These are phyloP conservation scores for Hirtodrosophila cameraria DNA, from an alignment of 2,888 invertebrate species.

Conservation along the genomic window DNA sequence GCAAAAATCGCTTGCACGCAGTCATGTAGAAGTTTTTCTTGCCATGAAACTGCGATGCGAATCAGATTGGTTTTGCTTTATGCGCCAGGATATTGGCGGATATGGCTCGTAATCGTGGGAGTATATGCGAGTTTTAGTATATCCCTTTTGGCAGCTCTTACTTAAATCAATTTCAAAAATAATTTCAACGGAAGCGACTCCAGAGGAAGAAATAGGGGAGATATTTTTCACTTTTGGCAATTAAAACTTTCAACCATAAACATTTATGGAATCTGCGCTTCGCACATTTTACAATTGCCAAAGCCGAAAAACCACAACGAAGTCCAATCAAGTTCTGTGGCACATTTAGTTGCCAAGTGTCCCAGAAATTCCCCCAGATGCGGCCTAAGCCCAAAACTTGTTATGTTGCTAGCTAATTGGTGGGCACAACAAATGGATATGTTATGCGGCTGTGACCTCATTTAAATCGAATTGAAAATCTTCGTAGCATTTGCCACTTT, in stretches of 20 bases:
- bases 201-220: not conserved
- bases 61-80: constrained; percentile 19
- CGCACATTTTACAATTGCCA: constrained; percentile 28
- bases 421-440: constrained; percentile 19
- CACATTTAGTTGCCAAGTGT: constrained; percentile 67
- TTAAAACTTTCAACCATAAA: constrained; percentile 39
- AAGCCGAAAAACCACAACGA: constrained; percentile 52
- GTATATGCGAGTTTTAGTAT: constrained; percentile 18
- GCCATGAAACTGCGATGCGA: constrained; percentile 16
- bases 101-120: constrained; percentile 32
- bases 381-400: too few relatives aligned
- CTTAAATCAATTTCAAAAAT: constrained; percentile 42
- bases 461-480: constrained; percentile 9
- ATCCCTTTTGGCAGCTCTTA: constrained; percentile 31
- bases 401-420: constrained; percentile 37
- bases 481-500: constrained; percentile 22
- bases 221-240: constrained; percentile 17
- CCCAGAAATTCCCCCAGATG: not conserved
- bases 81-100: constrained; percentile 31
- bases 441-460: constrained; percentile 25
- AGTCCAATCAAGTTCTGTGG: constrained; percentile 70
- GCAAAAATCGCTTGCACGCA: constrained; percentile 30
- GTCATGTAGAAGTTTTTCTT: constrained; percentile 33
- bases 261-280: constrained; percentile 47
- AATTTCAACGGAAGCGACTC: not conserved